Evolutionary conservation across 2,888 invertebrate genomes (phyloP).

Genomic region (Drosophila yooni): DNA sequence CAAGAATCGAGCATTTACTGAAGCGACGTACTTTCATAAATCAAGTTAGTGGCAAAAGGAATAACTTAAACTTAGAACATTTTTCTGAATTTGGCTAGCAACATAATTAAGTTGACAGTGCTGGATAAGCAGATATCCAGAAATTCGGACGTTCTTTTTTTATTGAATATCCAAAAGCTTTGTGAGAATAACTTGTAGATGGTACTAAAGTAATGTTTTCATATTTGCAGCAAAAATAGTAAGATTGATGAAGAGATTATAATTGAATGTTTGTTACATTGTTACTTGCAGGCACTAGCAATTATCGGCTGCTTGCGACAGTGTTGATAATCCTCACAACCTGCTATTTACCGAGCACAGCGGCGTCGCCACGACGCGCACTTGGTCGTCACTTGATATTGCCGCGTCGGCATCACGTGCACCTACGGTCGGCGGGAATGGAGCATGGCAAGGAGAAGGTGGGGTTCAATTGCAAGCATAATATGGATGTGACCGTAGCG

Average conservation of each 20-base stretch:
- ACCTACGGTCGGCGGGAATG: slow-evolving; percentile 61
- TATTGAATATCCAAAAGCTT: too few species aligned
- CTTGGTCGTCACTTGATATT: slow-evolving; percentile 50
- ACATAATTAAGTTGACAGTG: background rate
- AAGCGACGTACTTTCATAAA: background rate
- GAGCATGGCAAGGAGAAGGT: background rate
- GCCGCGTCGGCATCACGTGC: slow-evolving; percentile 71
- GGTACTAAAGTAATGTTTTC: background rate
- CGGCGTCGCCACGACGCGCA: slow-evolving; percentile 49
- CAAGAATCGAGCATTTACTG: background rate
- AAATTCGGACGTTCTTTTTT: too few species aligned
- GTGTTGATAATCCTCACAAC: slow-evolving; percentile 32
- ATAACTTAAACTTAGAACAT: background rate
- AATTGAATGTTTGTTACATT: background rate
- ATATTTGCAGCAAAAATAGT: background rate
- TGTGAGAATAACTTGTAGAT: too few species aligned
- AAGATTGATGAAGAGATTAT: background rate
- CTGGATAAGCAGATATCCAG: background rate
- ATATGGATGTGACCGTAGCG: background rate
- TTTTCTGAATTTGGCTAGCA: background rate
- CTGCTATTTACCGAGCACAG: slow-evolving; percentile 8
- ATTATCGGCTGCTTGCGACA: slow-evolving; percentile 17
- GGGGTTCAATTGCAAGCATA: background rate
- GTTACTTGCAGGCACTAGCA: slow-evolving; percentile 24
- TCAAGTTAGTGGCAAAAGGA: too few species aligned